Base-by-base conservation (phyloP, 1,140 invertebrate genomes). In the Mya arenaria region DNA sequence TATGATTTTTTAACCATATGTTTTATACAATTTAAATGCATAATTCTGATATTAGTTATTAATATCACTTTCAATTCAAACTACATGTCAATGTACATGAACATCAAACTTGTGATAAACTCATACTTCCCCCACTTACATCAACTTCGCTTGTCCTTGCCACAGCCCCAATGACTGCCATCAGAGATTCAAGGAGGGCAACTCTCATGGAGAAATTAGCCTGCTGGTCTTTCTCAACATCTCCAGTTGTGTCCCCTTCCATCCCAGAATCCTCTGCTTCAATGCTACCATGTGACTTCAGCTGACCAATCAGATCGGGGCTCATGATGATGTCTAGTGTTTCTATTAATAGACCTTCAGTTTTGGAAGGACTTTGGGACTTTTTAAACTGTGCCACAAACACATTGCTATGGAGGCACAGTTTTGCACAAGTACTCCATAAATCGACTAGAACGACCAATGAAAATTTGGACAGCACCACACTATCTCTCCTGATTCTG, bases 361-460 rank as follows among this genome's bases (percentile, higher is more conserved):
- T 82, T 73, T 73, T 73, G 4, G n/a, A 8, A 37, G 65, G 55
- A 55, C 58, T 37, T 28, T 73, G 71, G n/a, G 34, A 23, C 23
- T 82, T 62, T 32, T 39, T 55, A 23, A 82, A 82, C 39, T 74
- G 58, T 5, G 79, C 60, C 13, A 82, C 79, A 82, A 82, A 82
- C 1, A 39, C 32, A 65, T 55, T 23, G 75, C 88, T 90, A 63
- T 90, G 88, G 60, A 86, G 85, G 71, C 88, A 90, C 19, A 90
- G 81, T 83, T 89, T 88, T 48, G 88, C 88, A 83, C 87, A 89
- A 13, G 89, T 86, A 58, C 83, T 75, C 89, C 89, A 90, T 82
- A 88, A 83, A 73, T 88, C 86, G 10, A 85, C 83, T 25, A 89
- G 80, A 6, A 88, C 79, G 28, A 84, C 84, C 13, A 89, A 37